Evolutionary conservation across 2,113 vertebrate species (phyloP), one percentile per base, ranked within the genome.

Genomic region (Platanista minor): DNA sequence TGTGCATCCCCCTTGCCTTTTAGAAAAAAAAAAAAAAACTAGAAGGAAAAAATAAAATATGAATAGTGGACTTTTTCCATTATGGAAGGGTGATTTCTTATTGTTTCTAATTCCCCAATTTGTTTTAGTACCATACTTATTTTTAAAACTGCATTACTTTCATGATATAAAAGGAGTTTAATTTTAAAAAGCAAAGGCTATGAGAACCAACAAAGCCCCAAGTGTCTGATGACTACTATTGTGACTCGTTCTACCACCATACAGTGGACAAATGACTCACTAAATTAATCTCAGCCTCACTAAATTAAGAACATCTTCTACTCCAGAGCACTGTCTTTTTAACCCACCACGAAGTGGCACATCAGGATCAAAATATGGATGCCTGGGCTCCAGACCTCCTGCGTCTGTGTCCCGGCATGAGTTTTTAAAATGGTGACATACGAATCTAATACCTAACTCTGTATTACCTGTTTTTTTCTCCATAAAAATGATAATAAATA

Each of bases 271-370:
- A 69, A 27, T 11, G 21, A 15, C 25, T 57, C 43, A 5, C 74
- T 9, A 2, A 54, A 20, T 4, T 18, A 77, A 41, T 52, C 49
- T 17, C 49, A 52, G 49, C 15, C 49, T 52, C 49, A 17, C 49
- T 52, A 52, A 52, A 41, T 36, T 39, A 95, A 61, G 46, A 72
- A 54, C 18, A 13, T 6, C 54, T 91, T 54, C 31, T 59, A 15
- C 61, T 88, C 36, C 57, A 23, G 64, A 82, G 46, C 29, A 75
- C 8, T 85, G 90, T 62, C 86, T 77, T 93, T 72, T 57, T 43
- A 74, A 84, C n/a, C 77, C 12, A 33, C 3, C 3, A 46, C 29
- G 13, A 87, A 43, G 10, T 9, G 9, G 66, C n/a, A 6, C 52
- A n/a, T 52, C 12, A 25, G 49, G 90, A 72, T 33, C 61, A 52